Evolutionary conservation across 2,888 invertebrate species (phyloP), one percentile per base, ranked within the genome.

Genomic region (Heliconius hortense): DNA sequence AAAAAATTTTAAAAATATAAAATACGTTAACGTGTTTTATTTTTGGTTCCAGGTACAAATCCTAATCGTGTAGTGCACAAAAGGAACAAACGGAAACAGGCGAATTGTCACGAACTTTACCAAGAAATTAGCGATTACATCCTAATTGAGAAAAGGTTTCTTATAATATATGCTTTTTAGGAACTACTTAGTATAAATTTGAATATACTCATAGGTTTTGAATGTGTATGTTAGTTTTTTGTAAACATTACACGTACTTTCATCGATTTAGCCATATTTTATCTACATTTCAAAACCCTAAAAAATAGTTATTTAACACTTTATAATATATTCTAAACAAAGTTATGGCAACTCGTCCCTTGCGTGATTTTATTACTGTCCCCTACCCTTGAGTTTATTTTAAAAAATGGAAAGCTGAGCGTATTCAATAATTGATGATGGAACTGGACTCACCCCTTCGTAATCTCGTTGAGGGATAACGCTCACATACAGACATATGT

Each of bases 351-450:
- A 73, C 48, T 71, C 79, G 77, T 82, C 84, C 85, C 81, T 83
- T 82, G 79, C 82, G 84, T 89, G 89, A 92, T 90, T 89, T 88
- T 87, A 88, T 90, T 90, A 90, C 82, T 83, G 80, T 85, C 88
- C 90, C 88, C 85, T 82, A 82, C 82, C 82, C 82, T 80, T 82
- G 82, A 85, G 90, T 91, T 91, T 92, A 91, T 92, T 92, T 92
- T 85, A 91, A 93, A 93, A 93, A 92, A 91, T 89, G 90, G 89
- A 89, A 90, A 90, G 88, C 88, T 79, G 86, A 84, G 86, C 86
- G 85, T 85, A 84, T 86, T 89, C 88, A 87, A 92, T 93, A 92
- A 93, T 92, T 92, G 91, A 92, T 91, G 90, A 84, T 86, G 84
- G 82, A 82, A 86, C 86, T 83, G 87, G 88, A 88, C 86, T 86